Evolutionary conservation across 2,888 invertebrate species (phyloP), one percentile per base, ranked within the genome.

Genomic region (Epinotia ramella): DNA sequence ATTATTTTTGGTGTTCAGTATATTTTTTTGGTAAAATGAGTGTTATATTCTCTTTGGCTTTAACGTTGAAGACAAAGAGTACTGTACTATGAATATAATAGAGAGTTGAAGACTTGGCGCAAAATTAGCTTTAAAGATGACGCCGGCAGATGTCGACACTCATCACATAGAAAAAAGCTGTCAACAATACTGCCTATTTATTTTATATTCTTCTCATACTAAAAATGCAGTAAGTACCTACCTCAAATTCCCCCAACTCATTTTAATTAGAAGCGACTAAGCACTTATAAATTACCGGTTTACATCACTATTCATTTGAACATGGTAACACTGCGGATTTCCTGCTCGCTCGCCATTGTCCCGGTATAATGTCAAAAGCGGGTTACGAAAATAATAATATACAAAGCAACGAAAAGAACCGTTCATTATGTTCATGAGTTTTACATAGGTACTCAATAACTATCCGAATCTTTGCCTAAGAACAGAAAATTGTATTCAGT

Each of bases 221-320:
- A 40, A 40, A 40, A 40, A 40, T 6, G 33, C 33, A 33, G 33
- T 33, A n/a, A n/a, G n/a, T n/a, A n/a, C n/a, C n/a, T n/a, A 33
- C 33, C 5, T 5, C 40, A 9, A 49, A 4, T 2, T 12, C 12
- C 1, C 53, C n/a, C 53, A n/a, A 53, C n/a, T 53, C 1, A 53
- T n/a, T 53, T n/a, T n/a, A 53, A n/a, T 53, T 4, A 16, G 16
- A 53, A 53, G 16, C 1, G 16, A 1, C 11, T 11, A 40, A 40
- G 63, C 13, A 60, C 28, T 28, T 28, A 16, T 7, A 11, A 20
- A 20, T 64, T 67, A 57, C 56, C 67, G 67, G 56, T 67, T 67
- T 56, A 44, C 68, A 68, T 24, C 68, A 68, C 68, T 68, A 68
- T 67, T 33, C 5, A 18, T 57, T 68, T 44, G 16, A 44, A 16